Conservation (phyloP, 2,113 vertebrate genomes). For the Chlorodrepanis virens region DNA sequence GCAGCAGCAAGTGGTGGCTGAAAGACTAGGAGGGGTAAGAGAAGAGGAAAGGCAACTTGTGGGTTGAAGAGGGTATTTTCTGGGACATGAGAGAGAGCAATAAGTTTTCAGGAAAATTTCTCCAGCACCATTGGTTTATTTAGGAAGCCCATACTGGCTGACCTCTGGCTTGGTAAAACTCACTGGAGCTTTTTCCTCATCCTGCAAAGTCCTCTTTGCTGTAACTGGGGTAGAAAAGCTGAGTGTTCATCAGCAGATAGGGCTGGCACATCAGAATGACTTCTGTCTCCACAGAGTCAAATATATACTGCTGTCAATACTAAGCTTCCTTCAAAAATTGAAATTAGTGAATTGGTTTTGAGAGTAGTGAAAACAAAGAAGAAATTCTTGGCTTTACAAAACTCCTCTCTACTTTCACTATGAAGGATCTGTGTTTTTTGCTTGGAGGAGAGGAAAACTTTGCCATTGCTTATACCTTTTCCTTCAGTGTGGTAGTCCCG, state of each 20-base stretch:
- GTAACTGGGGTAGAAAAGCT: background rate
- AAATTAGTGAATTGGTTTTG: background rate
- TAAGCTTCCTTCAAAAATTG: background rate
- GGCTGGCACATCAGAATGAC: background rate
- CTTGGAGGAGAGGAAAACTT: background rate
- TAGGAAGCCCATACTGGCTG: background rate
- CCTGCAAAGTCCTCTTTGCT: background rate
- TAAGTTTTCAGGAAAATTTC: background rate
- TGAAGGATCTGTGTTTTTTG: background rate
- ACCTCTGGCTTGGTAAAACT: background rate
- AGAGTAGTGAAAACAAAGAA: background rate
- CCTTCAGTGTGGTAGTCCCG: background rate
- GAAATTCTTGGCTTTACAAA: background rate
- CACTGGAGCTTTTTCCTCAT: background rate
- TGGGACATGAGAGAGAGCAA: background rate
- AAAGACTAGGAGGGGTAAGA: background rate
- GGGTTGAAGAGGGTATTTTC: background rate
- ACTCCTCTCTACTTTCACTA: background rate
- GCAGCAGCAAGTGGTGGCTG: background rate
- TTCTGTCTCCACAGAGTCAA: background rate
- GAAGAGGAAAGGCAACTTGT: background rate
- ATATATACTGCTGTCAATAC: background rate
- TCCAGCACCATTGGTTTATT: background rate
- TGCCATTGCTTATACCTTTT: background rate
- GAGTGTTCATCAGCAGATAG: background rate